phyloP scores from a whole-genome alignment of 1,140 invertebrate genomes.

The Hyles vespertilio region DNA sequence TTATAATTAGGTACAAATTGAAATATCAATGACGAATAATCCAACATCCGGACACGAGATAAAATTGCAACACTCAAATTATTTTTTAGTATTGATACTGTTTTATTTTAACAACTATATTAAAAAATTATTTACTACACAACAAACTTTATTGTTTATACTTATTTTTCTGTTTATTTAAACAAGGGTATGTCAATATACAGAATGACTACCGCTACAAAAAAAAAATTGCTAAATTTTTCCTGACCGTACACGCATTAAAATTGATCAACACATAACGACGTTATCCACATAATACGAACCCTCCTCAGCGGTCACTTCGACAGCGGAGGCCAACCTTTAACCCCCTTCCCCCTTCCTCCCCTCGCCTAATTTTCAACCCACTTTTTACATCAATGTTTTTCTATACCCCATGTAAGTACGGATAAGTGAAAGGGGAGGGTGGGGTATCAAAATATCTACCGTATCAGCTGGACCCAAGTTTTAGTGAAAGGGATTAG shows the following conservation, averaged over 20 bases:
- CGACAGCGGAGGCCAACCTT: slow-evolving; percentile 61
- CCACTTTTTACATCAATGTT: slow-evolving; percentile 74
- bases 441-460: slow-evolving; percentile 71
- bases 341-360: slow-evolving; percentile 16
- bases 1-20: too few relatives aligned
- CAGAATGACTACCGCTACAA: too few relatives aligned
- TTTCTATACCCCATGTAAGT: slow-evolving; percentile 64
- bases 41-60: too few relatives aligned
- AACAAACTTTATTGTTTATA: too few relatives aligned
- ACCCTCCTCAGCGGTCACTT: slow-evolving; percentile 74
- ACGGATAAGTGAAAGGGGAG: slow-evolving; percentile 45
- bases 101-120: too few relatives aligned
- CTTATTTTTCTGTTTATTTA: too few relatives aligned
- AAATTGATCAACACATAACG: slow-evolving; percentile 75
- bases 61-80: too few relatives aligned
- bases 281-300: slow-evolving; percentile 70
- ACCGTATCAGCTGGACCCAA: slow-evolving; percentile 51
- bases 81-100: too few relatives aligned
- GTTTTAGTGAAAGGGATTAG: slow-evolving; percentile 43
- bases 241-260: slow-evolving; percentile 49
- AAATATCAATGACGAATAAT: too few relatives aligned
- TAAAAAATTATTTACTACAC: too few relatives aligned
- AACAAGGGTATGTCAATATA: too few relatives aligned
- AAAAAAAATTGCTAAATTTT: too few relatives aligned
- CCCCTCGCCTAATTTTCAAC: slow-evolving; percentile 47